These are phyloP conservation scores for Melanostigma gelatinosum DNA, from an alignment of 2,113 vertebrate genomes.

Conservation along the genomic window DNA sequence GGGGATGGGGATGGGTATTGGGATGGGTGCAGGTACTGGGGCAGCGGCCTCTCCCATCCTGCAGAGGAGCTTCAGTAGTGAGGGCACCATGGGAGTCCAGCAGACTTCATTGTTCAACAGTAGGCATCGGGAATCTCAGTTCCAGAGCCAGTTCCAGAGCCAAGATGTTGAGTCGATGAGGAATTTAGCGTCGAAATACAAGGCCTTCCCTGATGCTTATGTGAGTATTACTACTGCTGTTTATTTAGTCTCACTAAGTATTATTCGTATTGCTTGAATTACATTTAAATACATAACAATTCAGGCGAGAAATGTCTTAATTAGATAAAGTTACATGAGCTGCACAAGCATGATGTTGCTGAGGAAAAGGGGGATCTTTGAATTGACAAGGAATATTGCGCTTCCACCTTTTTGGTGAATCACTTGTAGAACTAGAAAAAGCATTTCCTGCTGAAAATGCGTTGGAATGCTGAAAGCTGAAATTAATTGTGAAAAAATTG, in stretches of 20 bases:
- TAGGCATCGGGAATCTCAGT: conserved; percentile 9
- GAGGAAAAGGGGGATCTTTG: background rate
- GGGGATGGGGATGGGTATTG: conserved; percentile 27
- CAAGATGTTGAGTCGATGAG: conserved; percentile 49
- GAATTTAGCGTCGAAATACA: conserved; percentile 58
- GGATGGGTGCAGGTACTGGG: conserved; percentile 16
- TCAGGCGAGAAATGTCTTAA: background rate
- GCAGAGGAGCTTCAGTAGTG: conserved; percentile 64
- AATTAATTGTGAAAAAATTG: no score
- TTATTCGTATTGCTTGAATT: background rate
- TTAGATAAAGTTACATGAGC: background rate
- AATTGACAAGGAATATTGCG: no score
- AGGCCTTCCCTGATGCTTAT: conserved; percentile 79
- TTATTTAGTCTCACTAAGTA: background rate
- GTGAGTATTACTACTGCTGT: conserved; percentile 80
- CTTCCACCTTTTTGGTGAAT: background rate
- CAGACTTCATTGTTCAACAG: conserved; percentile 55
- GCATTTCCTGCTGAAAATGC: no score
- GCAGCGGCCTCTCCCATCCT: conserved; percentile 15
- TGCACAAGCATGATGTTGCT: background rate
- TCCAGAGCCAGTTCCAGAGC: conserved; percentile 63
- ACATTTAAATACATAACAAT: background rate
- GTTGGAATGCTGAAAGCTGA: no score
- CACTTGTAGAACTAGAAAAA: background rate
- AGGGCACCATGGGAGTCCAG: conserved; percentile 30